Evolutionary conservation across 2,888 invertebrate genomes (phyloP), one percentile per base, ranked within the genome.

Genomic region (Laothoe populi): DNA sequence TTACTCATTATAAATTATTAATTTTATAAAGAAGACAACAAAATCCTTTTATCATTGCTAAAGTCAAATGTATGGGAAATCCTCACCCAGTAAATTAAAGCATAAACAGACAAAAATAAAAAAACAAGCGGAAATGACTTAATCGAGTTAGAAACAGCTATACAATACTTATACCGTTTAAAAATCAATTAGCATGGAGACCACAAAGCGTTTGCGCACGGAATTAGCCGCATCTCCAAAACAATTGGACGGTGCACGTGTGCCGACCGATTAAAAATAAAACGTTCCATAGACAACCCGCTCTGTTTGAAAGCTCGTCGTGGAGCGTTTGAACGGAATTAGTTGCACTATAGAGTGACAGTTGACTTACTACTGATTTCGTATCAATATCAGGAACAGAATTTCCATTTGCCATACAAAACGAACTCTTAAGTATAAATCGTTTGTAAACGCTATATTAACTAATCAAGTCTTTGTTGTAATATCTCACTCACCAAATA

Each of bases 201-300:
- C 78, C 82, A 82, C 86, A 85, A 83, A 86, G 83, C 69, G 69
- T 68, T 66, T 62, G 72, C 82, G 74, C 78, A 83, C 84, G 72
- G 79, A 85, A 79, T 86, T 85, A 85, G 82, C 82, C 78, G 69
- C 76, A 60, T 63, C 53, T 60, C 24, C 24, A 73, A 78, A 77
- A 77, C 77, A 77, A 75, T 75, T 71, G 68, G 65, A 72, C 44
- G 38, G 26, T 40, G 79, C 84, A 84, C 83, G 83, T 82, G 89
- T 79, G 80, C 73, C 71, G 77, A 71, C 74, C 66, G 81, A 82
- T 82, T 84, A 86, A 88, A 89, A 89, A 90, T 90, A 90, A 89
- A 84, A 85, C 85, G 70, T 73, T 70, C 71, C 81, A 85, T 84
- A 83, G 85, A 83, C 82, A 75, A 84, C 77, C 72, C 75, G 76